Base-by-base conservation (phyloP, 2,797 vertebrate species). In the Anguilla megastoma region DNA sequence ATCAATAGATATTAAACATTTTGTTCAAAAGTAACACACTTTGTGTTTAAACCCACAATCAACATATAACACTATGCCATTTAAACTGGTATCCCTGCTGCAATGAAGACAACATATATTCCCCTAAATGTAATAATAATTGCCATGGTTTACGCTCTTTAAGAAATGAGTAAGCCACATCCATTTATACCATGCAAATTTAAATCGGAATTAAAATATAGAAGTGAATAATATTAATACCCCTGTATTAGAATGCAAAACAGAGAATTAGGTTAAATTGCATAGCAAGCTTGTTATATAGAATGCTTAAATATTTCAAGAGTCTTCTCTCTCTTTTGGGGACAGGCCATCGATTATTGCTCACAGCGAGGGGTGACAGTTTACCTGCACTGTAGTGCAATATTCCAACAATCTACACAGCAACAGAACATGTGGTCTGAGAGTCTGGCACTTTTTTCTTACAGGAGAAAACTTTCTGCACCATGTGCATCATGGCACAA, bases 101-200 rank as follows among this genome's bases (percentile, higher is more conserved):
- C 45, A 24, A 83, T 24, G 27, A 83, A 36, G 10, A 69, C 24
- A 69, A 69, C 21, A 41, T 24, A 48, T 24, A 21, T 14, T 18
- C 80, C 24, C 79, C 7, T 24, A 80, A 33, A 48, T 45, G 85
- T 50, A 88, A 91, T 71, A 66, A 89, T 87, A 84, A 89, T 85
- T 41, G 33, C 33, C 14, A 30, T 24, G 66, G 74, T 86, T 85
- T 58, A 41, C 33, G 79, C 52, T 45, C 41, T 86, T 56, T 52
- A 88, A 80, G 74, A 91, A 54, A 89, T 82, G 90, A 91, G 92
- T 91, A 92, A 88, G 86, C 88, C 89, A 92, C 88, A 93, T 58
- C 33, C 30, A 85, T 24, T 36, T 63, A 66, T 3, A 91, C 93
- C 90, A 91, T 94, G 96, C 95, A 95, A 96, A 96, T 96, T 94